A percentile compares a stretch with the other conserved stretches of the same genome.
Evolutionary conservation across 1,140 invertebrate species (phyloP).

Genomic region (Nylanderia fulva): DNA sequence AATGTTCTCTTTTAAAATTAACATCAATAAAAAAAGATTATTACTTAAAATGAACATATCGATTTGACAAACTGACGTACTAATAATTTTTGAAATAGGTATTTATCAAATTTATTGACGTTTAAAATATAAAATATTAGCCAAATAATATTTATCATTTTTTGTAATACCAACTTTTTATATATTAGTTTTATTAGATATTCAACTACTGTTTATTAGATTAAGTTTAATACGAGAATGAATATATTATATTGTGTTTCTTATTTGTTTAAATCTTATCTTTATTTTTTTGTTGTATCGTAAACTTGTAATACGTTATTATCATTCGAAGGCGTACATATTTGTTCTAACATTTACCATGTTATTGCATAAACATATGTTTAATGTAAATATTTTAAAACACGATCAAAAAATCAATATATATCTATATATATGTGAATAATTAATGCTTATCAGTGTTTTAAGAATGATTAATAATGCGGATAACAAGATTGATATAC

Average conservation of each 20-base stretch:
- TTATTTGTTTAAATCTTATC: neutral
- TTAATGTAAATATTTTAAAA: neutral
- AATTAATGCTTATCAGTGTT: slow-evolving; percentile 41
- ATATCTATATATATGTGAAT: neutral
- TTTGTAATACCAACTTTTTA: neutral
- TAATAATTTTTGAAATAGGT: neutral
- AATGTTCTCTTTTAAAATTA: neutral
- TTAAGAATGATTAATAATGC: slow-evolving; percentile 53
- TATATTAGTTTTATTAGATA: neutral
- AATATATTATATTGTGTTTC: neutral
- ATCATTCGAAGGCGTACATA: neutral
- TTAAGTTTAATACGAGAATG: neutral
- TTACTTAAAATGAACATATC: neutral
- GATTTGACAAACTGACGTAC: too few relatives aligned
- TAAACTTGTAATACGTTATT: neutral
- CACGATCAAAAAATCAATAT: slow-evolving; percentile 21
- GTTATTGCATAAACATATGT: slow-evolving; percentile 1
- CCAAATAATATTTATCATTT: neutral
- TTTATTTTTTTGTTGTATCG: neutral
- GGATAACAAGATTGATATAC: slow-evolving; percentile 43
- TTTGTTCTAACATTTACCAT: neutral
- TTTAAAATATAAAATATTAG: neutral
- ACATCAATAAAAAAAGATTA: neutral
- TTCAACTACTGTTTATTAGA: neutral
- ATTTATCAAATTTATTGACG: neutral